A percentile compares a stretch with the other conserved stretches of the same genome.
phyloP scores from a whole-genome alignment of 2,888 invertebrate species.

The Sympetrum striolatum region DNA sequence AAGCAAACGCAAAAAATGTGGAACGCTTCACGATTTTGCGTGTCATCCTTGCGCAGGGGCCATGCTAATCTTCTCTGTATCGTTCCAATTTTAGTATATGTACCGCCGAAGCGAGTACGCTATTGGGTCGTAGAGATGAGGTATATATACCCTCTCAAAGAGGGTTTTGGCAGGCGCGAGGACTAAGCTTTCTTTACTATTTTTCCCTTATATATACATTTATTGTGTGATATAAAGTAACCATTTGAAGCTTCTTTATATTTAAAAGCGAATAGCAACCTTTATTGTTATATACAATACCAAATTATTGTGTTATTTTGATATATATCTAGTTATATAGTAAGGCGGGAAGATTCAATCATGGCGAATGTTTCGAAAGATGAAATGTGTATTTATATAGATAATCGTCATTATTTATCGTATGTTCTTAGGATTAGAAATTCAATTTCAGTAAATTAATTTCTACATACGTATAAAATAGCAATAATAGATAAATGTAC shows the following conservation, averaged over 20 bases:
- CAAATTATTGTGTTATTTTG: not conserved
- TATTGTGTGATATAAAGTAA: too few relatives aligned
- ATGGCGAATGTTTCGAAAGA: not conserved
- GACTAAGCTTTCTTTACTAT: too few relatives aligned
- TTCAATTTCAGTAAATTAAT: too few relatives aligned
- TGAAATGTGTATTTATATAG: too few relatives aligned
- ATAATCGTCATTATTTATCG: too few relatives aligned
- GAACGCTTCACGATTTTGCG: slow-evolving; percentile 92
- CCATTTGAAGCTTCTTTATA: not conserved
- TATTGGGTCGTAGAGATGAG: not conserved
- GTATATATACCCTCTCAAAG: not conserved
- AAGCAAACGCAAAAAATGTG: slow-evolving; percentile 68
- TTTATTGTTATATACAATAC: not conserved
- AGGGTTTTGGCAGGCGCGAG: too few relatives aligned
- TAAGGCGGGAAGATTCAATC: not conserved
- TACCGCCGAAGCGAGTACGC: slow-evolving; percentile 78
- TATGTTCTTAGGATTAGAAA: too few relatives aligned
- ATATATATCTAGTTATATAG: not conserved
- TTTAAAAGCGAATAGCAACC: not conserved
- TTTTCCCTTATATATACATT: too few relatives aligned
- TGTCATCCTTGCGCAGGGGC: slow-evolving; percentile 93
- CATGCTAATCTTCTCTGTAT: slow-evolving; percentile 94
- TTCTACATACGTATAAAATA: too few relatives aligned
- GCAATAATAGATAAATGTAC: too few relatives aligned
- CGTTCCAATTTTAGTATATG: slow-evolving; percentile 89